Percentiles rank a stretch among this genome's conserved stretches.
These are phyloP conservation scores for Drosophila diplacantha DNA, from an alignment of 2,888 invertebrate genomes.

Conservation along the genomic window DNA sequence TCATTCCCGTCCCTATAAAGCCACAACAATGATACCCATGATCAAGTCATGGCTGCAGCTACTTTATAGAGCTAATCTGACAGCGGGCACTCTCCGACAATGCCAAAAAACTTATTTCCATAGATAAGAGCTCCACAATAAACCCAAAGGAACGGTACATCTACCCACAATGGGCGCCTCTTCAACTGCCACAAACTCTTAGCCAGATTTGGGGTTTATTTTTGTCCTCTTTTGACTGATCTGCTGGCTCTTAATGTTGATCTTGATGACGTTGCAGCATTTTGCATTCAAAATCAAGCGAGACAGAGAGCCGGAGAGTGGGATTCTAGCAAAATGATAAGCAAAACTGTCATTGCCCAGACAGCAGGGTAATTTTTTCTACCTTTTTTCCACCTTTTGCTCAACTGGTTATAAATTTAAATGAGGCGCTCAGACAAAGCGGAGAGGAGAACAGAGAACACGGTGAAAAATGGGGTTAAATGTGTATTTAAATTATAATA, in stretches of 20 bases:
- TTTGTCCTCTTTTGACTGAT: conserved; percentile 3
- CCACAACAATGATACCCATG: conserved; percentile 26
- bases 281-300: conserved; percentile 30
- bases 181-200: conserved; percentile 37
- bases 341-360: conserved; percentile 65
- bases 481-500: not conserved
- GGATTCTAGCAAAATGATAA: conserved; percentile 66
- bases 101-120: conserved; percentile 40
- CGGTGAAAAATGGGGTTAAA: not conserved
- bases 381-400: conserved; percentile 21
- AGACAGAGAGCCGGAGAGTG: conserved; percentile 37
- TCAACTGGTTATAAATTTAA: conserved; percentile 63
- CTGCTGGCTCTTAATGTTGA: conserved; percentile 23
- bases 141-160: conserved; percentile 25
- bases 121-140: conserved; percentile 32
- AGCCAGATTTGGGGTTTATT: conserved; percentile 6
- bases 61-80: conserved; percentile 54
- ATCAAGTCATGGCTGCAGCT: conserved; percentile 37
- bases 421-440: conserved; percentile 40
- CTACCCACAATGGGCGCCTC: conserved; percentile 37
- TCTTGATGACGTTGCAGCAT: conserved; percentile 37
- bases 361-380: conserved; percentile 26
- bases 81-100: conserved; percentile 43
- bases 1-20: conserved; percentile 9
- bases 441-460: conserved; percentile 3